Evolutionary conservation across 2,113 vertebrate species (phyloP), one percentile per base, ranked within the genome.

Genomic region (Thinocorus orbignyianus): DNA sequence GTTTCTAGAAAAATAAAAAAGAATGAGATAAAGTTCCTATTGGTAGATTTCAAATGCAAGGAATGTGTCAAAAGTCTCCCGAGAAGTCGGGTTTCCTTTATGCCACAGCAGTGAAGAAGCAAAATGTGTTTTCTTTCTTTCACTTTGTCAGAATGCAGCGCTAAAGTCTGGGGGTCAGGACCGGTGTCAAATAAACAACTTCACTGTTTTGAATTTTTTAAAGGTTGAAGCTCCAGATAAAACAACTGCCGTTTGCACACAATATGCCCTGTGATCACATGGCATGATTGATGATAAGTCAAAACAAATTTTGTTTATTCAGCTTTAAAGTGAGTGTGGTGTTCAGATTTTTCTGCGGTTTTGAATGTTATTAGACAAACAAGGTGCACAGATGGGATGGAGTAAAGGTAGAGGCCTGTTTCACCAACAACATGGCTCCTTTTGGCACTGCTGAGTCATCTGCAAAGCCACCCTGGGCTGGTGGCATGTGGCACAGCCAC

Each of bases 201-300:
- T 98, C 97, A 98, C 98, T 98, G 97, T 98, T 98, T 98, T 98
- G 97, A 97, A 98, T 98, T 98, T 98, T 98, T 98, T 97, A 97
- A 97, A 98, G 96, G 96, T 97, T 96, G 81, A 93, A 97, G 95
- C 96, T 98, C 97, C 97, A 98, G 97, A 98, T 98, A 97, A 98
- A 98, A 98, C 97, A 98, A 97, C 97, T 94, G 96, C 97, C 97
- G 97, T 97, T 97, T 96, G 94, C 97, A 96, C 97, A 98, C 97
- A 97, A 97, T 97, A 97, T 97, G 94, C 97, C 97, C 97, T 97
- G 95, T 97, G 98, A 97, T 98, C 97, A 97, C 95, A 96, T 97
- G 98, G 96, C 97, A 97, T 98, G 98, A 98, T 97, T 98, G 97
- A 98, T 98, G 98, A 97, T 98, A 98, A 98, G 96, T 98, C 97